A percentile compares a stretch with the other conserved stretches of the same genome.
phyloP scores from a whole-genome alignment of 2,888 invertebrate genomes.

The Tuta absoluta region DNA sequence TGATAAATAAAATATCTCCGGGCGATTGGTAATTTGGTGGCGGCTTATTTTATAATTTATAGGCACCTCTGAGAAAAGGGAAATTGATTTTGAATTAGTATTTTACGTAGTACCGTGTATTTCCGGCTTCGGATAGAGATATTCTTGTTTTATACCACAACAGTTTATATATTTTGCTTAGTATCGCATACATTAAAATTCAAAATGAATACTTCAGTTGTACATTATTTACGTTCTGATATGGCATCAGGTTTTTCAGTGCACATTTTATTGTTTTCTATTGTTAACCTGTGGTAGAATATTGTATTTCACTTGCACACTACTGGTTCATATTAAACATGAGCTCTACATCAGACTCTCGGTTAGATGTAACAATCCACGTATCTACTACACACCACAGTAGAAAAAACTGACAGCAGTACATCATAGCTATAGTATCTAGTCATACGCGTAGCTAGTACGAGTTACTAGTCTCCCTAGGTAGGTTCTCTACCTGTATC shows the following conservation, averaged over 20 bases:
- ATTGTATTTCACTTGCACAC: neutral
- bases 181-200: too few relatives aligned
- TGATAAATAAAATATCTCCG: neutral
- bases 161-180: too few relatives aligned
- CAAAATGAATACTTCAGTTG: too few relatives aligned
- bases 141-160: too few relatives aligned
- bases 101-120: too few relatives aligned
- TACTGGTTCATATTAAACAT: neutral
- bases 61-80: neutral
- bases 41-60: neutral
- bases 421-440: too few relatives aligned
- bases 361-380: neutral
- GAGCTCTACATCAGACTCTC: neutral
- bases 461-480: too few relatives aligned
- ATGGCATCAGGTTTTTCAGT: neutral
- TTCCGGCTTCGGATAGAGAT: too few relatives aligned
- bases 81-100: neutral
- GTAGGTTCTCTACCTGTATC: too few relatives aligned
- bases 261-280: neutral
- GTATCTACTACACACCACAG: neutral
- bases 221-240: too few relatives aligned
- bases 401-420: too few relatives aligned
- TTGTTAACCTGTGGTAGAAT: neutral
- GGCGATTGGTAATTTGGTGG: neutral
- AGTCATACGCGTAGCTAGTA: too few relatives aligned